Evolutionary conservation across 2,797 vertebrate genomes (phyloP).

Genomic region (Rhabdophis nuchalis): DNA sequence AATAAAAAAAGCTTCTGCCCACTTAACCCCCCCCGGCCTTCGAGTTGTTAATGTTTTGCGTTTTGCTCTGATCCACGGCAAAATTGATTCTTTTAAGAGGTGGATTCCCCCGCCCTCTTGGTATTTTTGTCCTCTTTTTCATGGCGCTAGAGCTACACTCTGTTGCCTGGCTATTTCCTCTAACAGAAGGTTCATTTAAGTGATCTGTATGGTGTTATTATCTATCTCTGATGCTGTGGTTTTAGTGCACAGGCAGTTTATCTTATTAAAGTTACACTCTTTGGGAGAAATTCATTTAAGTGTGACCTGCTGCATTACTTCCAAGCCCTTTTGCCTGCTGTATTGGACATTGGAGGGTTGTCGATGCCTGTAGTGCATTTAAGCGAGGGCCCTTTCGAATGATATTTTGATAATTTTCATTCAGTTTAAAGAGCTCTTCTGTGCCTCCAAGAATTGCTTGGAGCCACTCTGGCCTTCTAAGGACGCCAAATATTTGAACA

Average conservation of each 20-base stretch:
- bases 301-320: constrained; percentile 70
- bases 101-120: constrained; percentile 50
- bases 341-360: constrained; percentile 65
- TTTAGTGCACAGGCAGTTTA: constrained; percentile 60
- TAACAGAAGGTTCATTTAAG: constrained; percentile 54
- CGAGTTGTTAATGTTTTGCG: constrained; percentile 55
- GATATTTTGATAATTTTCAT: constrained; percentile 62
- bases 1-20: constrained; percentile 40
- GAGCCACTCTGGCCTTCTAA: constrained; percentile 63
- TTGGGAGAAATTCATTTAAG: constrained; percentile 69
- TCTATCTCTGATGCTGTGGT: constrained; percentile 48
- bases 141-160: constrained; percentile 47
- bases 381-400: constrained; percentile 63
- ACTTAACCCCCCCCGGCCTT: constrained; percentile 23
- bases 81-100: constrained; percentile 68
- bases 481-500: constrained; percentile 67
- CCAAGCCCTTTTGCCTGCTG: constrained; percentile 61
- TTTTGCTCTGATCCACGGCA: constrained; percentile 65
- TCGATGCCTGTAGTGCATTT: constrained; percentile 72
- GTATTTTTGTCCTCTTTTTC: constrained; percentile 56
- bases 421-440: constrained; percentile 63
- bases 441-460: constrained; percentile 64
- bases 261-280: constrained; percentile 62
- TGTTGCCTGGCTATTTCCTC: constrained; percentile 64
- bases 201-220: constrained; percentile 46